A percentile compares a stretch with the other conserved stretches of the same genome.
These are phyloP conservation scores for Drosophila pectinifera DNA, from an alignment of 1,140 invertebrate species.

Conservation along the genomic window DNA sequence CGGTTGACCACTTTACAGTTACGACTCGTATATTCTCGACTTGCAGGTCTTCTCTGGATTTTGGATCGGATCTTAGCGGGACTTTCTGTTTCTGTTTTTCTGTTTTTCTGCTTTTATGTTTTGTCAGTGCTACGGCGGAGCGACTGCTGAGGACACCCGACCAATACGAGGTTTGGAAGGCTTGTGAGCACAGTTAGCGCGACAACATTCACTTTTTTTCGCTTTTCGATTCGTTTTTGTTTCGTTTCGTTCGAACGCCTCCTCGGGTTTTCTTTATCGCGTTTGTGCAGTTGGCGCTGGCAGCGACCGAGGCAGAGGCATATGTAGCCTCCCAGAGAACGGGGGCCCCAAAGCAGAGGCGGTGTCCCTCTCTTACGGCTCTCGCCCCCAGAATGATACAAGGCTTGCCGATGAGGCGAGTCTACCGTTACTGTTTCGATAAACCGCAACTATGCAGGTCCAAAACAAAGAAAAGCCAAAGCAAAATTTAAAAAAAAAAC, in stretches of 20 bases:
- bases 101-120: conserved; percentile 37
- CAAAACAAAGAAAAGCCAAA: neutral
- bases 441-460: conserved; percentile 7
- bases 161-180: conserved; percentile 78
- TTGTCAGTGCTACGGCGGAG: conserved; percentile 44
- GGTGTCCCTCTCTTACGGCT: neutral
- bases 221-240: conserved; percentile 20
- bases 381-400: conserved; percentile 12
- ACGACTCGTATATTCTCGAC: conserved; percentile 6
- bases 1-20: conserved; percentile 38
- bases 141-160: conserved; percentile 71
- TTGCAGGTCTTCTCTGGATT: conserved; percentile 17
- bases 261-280: conserved; percentile 84
- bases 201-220: conserved; percentile 82
- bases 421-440: conserved; percentile 29
- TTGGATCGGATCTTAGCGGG: conserved; percentile 30
- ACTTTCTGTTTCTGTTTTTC: conserved; percentile 32
- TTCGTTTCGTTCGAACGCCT: conserved; percentile 54
- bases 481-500: neutral
- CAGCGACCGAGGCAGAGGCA: conserved; percentile 29
- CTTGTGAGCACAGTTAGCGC: conserved; percentile 75
- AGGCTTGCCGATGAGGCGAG: conserved; percentile 26
- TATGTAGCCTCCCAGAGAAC: conserved; percentile 26
- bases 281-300: conserved; percentile 48
- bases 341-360: conserved; percentile 33